Evolutionary conservation across 92 coral and sea anemone species (phyloP).

Genomic region (Paramuricea clavata): DNA sequence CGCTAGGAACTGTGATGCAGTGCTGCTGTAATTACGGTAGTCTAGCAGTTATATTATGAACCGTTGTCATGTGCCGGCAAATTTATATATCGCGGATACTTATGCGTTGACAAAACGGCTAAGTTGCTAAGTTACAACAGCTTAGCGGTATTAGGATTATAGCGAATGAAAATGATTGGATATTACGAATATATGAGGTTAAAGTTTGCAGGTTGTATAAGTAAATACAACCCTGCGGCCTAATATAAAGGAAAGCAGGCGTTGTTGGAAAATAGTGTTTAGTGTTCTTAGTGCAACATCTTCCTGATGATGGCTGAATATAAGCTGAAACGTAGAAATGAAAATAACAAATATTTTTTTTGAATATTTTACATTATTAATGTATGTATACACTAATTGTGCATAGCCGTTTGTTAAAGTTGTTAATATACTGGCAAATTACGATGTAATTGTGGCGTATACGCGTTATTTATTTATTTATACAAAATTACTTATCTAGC

Average conservation of each 20-base stretch:
- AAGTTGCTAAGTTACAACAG: constrained; percentile 8
- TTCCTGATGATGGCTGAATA: too few species aligned
- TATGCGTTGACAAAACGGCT: neutral
- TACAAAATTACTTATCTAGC: too few species aligned
- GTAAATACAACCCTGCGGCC: constrained; percentile 3
- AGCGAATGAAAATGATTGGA: neutral
- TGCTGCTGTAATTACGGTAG: neutral
- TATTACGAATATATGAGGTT: neutral
- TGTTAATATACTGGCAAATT: neutral
- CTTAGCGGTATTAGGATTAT: neutral
- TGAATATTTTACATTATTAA: too few species aligned
- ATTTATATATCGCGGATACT: neutral
- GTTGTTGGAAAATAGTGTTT: neutral
- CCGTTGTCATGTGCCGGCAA: constrained; percentile 11
- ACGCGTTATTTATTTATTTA: too few species aligned
- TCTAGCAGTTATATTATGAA: neutral
- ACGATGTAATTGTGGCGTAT: too few species aligned
- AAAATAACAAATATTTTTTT: too few species aligned
- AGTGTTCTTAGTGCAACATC: too few species aligned
- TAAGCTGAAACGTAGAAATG: too few species aligned
- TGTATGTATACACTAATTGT: neutral
- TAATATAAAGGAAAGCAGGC: neutral
- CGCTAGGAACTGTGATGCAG: neutral
- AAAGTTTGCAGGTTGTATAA: neutral
- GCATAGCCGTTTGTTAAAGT: neutral